Evolutionary conservation across 2,113 vertebrate genomes (phyloP), one percentile per base, ranked within the genome.

Genomic region (Podocnemis expansa): DNA sequence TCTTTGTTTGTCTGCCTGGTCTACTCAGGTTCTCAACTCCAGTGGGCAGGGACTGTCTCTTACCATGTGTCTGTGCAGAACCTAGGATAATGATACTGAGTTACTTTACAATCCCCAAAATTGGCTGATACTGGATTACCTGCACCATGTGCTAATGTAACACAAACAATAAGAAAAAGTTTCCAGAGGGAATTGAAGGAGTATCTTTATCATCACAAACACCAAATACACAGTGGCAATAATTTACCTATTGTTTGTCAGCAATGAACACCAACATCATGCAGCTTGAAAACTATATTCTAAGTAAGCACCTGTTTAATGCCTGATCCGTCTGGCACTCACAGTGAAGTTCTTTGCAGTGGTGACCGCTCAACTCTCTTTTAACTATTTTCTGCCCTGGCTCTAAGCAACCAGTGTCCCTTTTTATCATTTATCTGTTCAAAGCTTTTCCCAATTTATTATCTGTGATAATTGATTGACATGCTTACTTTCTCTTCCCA

Each of bases 401-500:
- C 34, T 70, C 8, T 94, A 96, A 96, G 95, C 96, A 97, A 96
- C 96, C 93, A 95, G 95, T 97, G 89, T 45, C 27, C 25, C 78
- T 91, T 95, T 96, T 96, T 94, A 96, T 87, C 95, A 96, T 96
- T 95, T 94, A 85, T 94, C 96, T 96, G 92, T 94, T 88, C 88
- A 89, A 91, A 95, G 93, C 88, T 87, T 84, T 73, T 96, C 78
- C 88, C 97, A 96, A 95, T 97, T 97, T 97, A 97, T 96, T 93
- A 89, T 73, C 70, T 43, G 70, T 41, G 38, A 41, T 47, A 73
- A 91, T 93, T 97, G 94, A 96, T 97, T 97, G 96, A 97, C 96
- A 94, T 96, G 97, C 93, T 63, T 96, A 91, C 95, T 91, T 93
- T 93, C 95, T 91, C 96, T 96, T 97, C 93, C 96, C 96, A 93